Conservation (phyloP, 2,113 vertebrate genomes). For the Chaetodon trifascialis region DNA sequence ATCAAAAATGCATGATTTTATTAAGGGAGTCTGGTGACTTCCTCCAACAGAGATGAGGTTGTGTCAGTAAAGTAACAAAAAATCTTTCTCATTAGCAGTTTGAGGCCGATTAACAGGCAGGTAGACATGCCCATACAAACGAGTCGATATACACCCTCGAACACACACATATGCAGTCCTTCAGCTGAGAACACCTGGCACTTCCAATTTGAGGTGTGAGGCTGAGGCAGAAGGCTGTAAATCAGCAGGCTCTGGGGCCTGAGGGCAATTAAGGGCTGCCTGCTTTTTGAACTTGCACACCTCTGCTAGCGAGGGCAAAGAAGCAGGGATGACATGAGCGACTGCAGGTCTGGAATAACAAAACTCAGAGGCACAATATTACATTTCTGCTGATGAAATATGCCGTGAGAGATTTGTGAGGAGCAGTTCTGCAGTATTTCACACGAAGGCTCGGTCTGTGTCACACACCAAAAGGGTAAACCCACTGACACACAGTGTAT, state of each 20-base stretch:
- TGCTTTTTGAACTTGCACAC: constrained; percentile 43
- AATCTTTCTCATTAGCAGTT: background rate
- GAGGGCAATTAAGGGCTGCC: constrained; percentile 25
- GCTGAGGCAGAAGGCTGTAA: constrained; percentile 52
- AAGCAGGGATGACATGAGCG: constrained; percentile 20
- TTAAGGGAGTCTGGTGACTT: no score
- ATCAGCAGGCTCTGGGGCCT: constrained; percentile 40
- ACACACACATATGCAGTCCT: constrained; percentile 16
- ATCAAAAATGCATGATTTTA: no score
- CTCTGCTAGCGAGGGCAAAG: constrained; percentile 20
- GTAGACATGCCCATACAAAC: background rate
- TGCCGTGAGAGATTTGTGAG: constrained; percentile 10
- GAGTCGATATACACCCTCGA: background rate
- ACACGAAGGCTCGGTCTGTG: background rate
- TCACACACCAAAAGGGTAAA: background rate
- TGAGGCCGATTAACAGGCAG: background rate
- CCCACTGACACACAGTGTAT: background rate
- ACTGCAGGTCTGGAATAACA: constrained; percentile 27
- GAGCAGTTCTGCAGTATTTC: background rate
- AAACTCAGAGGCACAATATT: constrained; percentile 9
- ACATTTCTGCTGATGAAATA: constrained; percentile 12
- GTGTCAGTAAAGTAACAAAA: background rate
- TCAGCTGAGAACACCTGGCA: constrained; percentile 60
- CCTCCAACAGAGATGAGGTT: background rate
- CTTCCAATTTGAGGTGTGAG: constrained; percentile 28